phyloP scores from a whole-genome alignment of 2,113 vertebrate genomes.

The Psammodynastes pulverulentus region DNA sequence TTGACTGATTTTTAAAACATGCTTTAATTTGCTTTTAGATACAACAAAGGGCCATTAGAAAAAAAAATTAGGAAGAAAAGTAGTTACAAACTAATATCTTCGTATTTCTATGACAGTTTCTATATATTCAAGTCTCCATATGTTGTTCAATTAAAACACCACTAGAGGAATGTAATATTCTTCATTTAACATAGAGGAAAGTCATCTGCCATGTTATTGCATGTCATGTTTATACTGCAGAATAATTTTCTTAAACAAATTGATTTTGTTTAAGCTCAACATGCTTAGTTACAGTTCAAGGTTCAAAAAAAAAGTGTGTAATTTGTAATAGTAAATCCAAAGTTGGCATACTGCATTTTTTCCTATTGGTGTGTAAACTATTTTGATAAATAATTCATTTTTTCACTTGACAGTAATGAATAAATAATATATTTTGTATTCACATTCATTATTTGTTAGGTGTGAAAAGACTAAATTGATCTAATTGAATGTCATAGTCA shows the following conservation, averaged over 20 bases:
- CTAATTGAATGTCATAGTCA: not conserved
- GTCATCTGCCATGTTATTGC: not conserved
- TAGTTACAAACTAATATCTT: not conserved
- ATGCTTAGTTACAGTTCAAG: not conserved
- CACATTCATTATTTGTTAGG: not conserved
- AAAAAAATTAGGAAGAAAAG: not conserved
- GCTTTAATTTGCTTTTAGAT: not conserved
- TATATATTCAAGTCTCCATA: not conserved
- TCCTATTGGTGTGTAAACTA: not conserved
- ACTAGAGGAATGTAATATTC: not conserved
- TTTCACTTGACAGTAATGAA: not conserved
- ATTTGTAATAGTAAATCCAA: not conserved
- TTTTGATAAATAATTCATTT: not conserved
- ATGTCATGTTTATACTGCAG: not conserved
- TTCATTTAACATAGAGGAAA: not conserved
- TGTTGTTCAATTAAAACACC: not conserved
- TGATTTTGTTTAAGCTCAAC: not conserved
- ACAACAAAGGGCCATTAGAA: not conserved
- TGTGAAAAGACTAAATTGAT: not conserved
- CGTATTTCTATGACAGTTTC: not conserved
- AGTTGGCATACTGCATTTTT: not conserved
- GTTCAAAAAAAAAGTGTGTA: not conserved
- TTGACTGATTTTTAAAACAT: not conserved
- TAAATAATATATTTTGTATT: not conserved
- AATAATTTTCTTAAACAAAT: constrained; percentile 2